Conservation (phyloP, 2,888 invertebrate genomes). For the Ochropleura leucogaster region DNA sequence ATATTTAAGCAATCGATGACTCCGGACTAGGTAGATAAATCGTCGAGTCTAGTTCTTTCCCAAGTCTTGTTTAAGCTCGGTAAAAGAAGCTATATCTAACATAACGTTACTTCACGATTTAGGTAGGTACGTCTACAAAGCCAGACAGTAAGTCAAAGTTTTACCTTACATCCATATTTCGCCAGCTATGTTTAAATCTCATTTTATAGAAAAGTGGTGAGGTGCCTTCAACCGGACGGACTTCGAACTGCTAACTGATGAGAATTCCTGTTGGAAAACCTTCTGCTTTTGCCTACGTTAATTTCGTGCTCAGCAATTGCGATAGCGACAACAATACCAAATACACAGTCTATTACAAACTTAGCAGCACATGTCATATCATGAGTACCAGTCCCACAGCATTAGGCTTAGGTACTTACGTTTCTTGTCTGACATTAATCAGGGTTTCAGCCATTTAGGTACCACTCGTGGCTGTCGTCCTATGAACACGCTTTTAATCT, state of each 20-base stretch:
- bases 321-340: not conserved
- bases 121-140: not conserved
- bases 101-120: not conserved
- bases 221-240: not conserved
- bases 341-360: not conserved
- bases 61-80: constrained; percentile 3
- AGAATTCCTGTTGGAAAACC: not conserved
- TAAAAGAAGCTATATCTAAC: not conserved
- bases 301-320: not conserved
- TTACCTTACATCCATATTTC: not conserved
- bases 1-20: constrained; percentile 29
- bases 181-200: not conserved
- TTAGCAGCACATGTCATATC: not conserved
- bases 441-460: not conserved
- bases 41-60: constrained; percentile 8
- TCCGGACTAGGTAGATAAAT: constrained; percentile 1
- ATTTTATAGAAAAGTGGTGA: not conserved
- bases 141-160: not conserved
- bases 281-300: not conserved
- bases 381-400: not conserved
- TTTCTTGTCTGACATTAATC: not conserved
- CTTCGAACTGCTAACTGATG: not conserved
- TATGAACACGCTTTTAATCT: not conserved
- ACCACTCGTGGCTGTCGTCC: no score
- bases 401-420: not conserved